Percentiles rank a stretch among this genome's conserved stretches.
Evolutionary conservation across 2,113 vertebrate species (phyloP).

Genomic region (Larimichthys crocea): DNA sequence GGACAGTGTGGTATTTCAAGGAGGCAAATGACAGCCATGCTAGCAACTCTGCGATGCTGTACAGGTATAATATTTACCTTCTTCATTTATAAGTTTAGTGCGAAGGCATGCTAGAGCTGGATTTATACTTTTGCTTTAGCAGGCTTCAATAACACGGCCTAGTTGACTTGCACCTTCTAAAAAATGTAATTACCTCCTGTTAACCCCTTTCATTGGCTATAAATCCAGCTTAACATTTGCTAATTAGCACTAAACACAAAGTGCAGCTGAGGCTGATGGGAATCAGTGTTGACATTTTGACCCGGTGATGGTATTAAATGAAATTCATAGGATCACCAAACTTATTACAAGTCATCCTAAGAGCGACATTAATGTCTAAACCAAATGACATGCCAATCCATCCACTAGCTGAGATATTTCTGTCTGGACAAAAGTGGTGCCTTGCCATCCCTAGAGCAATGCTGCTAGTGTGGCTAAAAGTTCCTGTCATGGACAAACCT

Average conservation of each 20-base stretch:
- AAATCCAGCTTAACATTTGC: background rate
- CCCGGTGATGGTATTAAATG: background rate
- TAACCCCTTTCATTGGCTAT: background rate
- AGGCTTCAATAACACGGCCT: background rate
- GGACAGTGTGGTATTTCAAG: background rate
- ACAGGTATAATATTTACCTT: background rate
- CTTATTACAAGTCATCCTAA: background rate
- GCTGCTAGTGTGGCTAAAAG: background rate
- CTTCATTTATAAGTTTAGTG: background rate
- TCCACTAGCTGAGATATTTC: background rate
- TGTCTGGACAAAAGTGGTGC: background rate
- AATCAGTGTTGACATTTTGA: background rate
- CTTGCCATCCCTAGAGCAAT: background rate
- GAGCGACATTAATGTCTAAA: background rate
- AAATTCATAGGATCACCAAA: background rate
- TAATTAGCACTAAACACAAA: background rate
- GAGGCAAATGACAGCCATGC: background rate
- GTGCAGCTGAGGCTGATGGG: background rate
- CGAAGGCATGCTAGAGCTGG: background rate
- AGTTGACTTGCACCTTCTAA: background rate
- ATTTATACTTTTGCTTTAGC: background rate
- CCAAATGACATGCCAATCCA: background rate
- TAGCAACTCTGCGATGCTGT: background rate
- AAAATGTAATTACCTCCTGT: background rate
- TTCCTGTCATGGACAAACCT: conserved; percentile 52